Conservation (phyloP, 1,140 invertebrate species). For the Lordiphosa mommai region DNA sequence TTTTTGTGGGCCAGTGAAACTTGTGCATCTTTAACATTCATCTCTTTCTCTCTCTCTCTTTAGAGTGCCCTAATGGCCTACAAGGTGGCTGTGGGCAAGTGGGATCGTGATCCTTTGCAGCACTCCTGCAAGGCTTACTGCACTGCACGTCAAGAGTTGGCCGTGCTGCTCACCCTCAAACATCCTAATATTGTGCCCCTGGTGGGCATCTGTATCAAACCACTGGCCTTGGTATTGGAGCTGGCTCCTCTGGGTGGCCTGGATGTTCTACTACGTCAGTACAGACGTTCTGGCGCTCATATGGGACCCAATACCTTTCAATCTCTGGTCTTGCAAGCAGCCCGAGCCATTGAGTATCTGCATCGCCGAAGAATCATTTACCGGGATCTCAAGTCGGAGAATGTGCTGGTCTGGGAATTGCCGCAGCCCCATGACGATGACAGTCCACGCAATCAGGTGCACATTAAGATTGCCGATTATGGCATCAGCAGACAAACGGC, state of each 20-base stretch:
- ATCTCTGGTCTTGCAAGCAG: constrained; percentile 92
- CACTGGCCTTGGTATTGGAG: constrained; percentile 94
- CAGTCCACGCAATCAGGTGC: constrained; percentile 84
- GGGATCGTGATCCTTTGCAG: constrained; percentile 94
- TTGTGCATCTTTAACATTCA: neutral
- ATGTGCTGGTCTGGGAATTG: constrained; percentile 97
- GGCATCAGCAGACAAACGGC: constrained; percentile 94
- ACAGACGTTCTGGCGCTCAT: constrained; percentile 89
- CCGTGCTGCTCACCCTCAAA: constrained; percentile 90
- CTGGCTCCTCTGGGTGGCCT: constrained; percentile 94
- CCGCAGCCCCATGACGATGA: constrained; percentile 83
- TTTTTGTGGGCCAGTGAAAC: neutral
- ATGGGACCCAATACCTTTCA: constrained; percentile 91
- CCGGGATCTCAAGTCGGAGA: constrained; percentile 98
- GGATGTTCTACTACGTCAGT: constrained; percentile 89
- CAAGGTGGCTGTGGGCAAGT: constrained; percentile 91
- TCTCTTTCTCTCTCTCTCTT: neutral
- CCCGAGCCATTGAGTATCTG: constrained; percentile 96
- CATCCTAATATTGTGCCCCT: constrained; percentile 96
- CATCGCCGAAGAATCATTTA: constrained; percentile 97
- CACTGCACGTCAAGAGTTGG: constrained; percentile 95
- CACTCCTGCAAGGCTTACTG: constrained; percentile 97
- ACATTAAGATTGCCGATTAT: constrained; percentile 97
- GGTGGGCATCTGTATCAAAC: constrained; percentile 92
- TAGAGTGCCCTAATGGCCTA: constrained; percentile 76